phyloP scores from a whole-genome alignment of 2,888 invertebrate species.

The Alloscopus bannaensis region DNA sequence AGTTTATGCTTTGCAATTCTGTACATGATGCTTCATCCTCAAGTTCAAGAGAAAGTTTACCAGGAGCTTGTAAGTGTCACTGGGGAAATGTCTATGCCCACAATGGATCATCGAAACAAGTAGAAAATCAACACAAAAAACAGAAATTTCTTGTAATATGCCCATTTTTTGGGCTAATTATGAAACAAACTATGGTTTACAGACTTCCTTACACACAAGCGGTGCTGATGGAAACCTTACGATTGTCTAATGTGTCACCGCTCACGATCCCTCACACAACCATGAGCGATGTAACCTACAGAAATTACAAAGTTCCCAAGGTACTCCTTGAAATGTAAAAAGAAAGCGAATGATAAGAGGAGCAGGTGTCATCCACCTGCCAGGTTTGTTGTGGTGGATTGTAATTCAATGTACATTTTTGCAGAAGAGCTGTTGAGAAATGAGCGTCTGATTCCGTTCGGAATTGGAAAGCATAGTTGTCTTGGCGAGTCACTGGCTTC shows the following conservation, averaged over 20 bases:
- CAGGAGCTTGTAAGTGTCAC: conserved; percentile 73
- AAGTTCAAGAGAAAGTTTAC: conserved; percentile 73
- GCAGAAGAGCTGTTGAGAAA: neutral
- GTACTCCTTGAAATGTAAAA: conserved; percentile 15
- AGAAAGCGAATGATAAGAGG: neutral
- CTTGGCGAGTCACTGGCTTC: conserved; percentile 33
- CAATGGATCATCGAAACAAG: conserved; percentile 4
- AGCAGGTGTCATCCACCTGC: too few relatives aligned
- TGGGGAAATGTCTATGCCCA: neutral
- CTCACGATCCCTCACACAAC: conserved; percentile 6
- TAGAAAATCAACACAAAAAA: too few relatives aligned
- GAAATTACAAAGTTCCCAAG: conserved; percentile 35
- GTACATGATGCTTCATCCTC: conserved; percentile 71
- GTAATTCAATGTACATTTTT: too few relatives aligned
- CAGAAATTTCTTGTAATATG: neutral
- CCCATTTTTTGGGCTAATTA: neutral
- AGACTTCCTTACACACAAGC: conserved; percentile 52
- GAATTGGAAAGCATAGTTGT: conserved; percentile 34
- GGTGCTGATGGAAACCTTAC: conserved; percentile 31
- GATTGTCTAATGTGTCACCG: conserved; percentile 29
- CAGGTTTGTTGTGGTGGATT: too few relatives aligned
- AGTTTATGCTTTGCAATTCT: conserved; percentile 73
- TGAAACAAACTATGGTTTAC: neutral
- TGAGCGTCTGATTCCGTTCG: conserved; percentile 15
- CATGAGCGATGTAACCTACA: conserved; percentile 2